A percentile compares a stretch with the other conserved stretches of the same genome.
These are phyloP conservation scores for Coreoperca whiteheadi DNA, from an alignment of 2,113 vertebrate genomes.

Conservation along the genomic window DNA sequence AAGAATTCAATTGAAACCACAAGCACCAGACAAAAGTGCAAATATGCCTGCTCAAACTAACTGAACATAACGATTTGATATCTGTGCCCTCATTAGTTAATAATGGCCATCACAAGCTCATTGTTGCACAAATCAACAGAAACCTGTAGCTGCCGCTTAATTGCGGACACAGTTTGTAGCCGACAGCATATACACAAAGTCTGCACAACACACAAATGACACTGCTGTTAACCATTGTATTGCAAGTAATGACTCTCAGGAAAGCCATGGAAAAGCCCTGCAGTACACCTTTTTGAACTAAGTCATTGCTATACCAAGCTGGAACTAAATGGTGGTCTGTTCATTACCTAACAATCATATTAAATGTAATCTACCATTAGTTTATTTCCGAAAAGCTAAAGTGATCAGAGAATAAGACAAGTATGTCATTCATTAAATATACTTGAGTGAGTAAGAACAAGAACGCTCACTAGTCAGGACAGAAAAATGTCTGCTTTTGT, in stretches of 20 bases:
- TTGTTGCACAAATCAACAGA: conserved; percentile 4
- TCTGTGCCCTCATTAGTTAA: conserved; percentile 12
- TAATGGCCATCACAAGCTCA: neutral
- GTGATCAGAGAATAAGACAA: neutral
- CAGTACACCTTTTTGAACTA: neutral
- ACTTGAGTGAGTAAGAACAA: neutral
- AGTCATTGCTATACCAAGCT: neutral
- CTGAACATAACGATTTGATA: neutral
- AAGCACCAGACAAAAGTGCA: neutral
- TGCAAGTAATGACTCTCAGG: neutral
- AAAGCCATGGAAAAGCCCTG: neutral
- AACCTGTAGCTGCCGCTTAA: neutral
- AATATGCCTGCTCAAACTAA: neutral
- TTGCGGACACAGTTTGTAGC: neutral
- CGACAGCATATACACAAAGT: neutral
- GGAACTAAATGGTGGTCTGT: neutral
- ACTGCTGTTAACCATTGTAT: neutral
- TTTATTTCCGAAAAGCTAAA: neutral
- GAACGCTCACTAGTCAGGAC: neutral
- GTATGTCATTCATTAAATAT: neutral
- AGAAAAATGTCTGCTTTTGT: neutral
- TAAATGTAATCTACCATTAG: neutral
- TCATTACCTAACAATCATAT: neutral
- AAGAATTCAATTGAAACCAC: conserved; percentile 11
- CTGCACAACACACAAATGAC: neutral